These are phyloP conservation scores for Agonopterix arenella DNA, from an alignment of 2,888 invertebrate species.

Conservation along the genomic window DNA sequence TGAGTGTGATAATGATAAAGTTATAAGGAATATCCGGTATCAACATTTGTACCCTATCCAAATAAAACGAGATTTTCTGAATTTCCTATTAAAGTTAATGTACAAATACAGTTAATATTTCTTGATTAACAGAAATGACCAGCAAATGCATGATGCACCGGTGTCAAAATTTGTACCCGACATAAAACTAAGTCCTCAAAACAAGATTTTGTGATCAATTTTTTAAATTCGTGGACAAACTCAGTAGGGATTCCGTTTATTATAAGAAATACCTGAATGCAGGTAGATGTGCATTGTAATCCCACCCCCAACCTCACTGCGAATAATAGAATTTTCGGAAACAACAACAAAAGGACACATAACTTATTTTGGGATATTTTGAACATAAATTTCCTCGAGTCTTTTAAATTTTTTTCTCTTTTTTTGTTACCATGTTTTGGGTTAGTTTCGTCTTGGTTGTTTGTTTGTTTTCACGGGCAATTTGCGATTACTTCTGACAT, in stretches of 20 bases:
- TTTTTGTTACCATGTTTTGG: conserved; percentile 45
- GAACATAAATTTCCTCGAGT: conserved; percentile 57
- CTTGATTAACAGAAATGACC: too few species aligned
- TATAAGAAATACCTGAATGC: conserved; percentile 62
- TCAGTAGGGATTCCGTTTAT: conserved; percentile 62
- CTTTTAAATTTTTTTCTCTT: conserved; percentile 29
- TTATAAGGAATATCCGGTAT: too few species aligned
- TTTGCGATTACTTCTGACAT: conserved; percentile 55
- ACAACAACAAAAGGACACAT: conserved; percentile 64
- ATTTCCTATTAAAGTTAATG: too few species aligned
- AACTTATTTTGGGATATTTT: conserved; percentile 69
- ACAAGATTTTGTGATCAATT: too few species aligned
- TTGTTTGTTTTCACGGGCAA: conserved; percentile 69
- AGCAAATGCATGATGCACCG: too few species aligned
- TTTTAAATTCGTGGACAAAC: conserved; percentile 48
- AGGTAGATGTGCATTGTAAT: conserved; percentile 61
- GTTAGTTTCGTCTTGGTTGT: conserved; percentile 56
- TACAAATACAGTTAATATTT: too few species aligned
- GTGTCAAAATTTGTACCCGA: too few species aligned
- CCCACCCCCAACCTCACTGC: conserved; percentile 43
- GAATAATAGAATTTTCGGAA: conserved; percentile 73
- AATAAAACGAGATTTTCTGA: too few species aligned
- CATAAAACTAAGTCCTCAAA: too few species aligned
- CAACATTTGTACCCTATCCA: too few species aligned
- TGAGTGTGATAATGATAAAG: too few species aligned